Evolutionary conservation across 23 tunicate species (phyloP).

Genomic region (Phallusia fumigata): DNA sequence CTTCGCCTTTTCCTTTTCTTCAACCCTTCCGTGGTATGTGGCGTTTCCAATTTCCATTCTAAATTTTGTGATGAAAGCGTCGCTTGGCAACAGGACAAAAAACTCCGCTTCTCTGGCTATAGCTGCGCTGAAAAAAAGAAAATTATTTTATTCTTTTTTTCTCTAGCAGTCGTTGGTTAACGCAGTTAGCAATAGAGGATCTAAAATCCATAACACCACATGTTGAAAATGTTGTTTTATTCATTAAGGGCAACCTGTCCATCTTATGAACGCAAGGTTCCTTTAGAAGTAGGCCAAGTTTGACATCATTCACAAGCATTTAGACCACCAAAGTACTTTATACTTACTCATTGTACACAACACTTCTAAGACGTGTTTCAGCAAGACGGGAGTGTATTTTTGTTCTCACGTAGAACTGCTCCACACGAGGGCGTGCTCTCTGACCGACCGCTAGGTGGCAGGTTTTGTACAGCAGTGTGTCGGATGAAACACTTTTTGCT

Average conservation of each 20-base stretch:
- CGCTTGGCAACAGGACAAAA: slow-evolving; percentile 17
- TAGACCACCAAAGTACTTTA: too few species aligned
- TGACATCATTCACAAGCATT: too few species aligned
- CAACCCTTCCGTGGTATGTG: slow-evolving; percentile 31
- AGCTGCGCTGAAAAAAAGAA: slow-evolving; percentile 28
- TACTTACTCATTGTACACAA: slow-evolving; percentile 33
- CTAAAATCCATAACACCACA: neutral
- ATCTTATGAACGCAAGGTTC: too few species aligned
- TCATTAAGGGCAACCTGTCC: too few species aligned
- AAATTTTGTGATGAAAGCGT: slow-evolving; percentile 45
- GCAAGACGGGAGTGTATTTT: slow-evolving; percentile 35
- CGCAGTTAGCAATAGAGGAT: neutral
- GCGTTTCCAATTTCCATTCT: slow-evolving; percentile 44
- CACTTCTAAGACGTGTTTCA: slow-evolving; percentile 38
- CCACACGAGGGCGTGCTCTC: slow-evolving; percentile 20
- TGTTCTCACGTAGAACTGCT: slow-evolving; percentile 20
- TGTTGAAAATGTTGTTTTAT: too few species aligned
- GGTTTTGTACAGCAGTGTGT: slow-evolving; percentile 28
- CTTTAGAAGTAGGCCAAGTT: too few species aligned
- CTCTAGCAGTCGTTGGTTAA: neutral
- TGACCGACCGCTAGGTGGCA: slow-evolving; percentile 47
- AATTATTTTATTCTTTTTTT: neutral
- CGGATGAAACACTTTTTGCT: slow-evolving; percentile 18
- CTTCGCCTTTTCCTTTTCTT: slow-evolving; percentile 29
- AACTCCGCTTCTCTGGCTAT: slow-evolving; percentile 49